Base-by-base conservation (phyloP, 2,113 vertebrate genomes). In the Chaetodon trifascialis region DNA sequence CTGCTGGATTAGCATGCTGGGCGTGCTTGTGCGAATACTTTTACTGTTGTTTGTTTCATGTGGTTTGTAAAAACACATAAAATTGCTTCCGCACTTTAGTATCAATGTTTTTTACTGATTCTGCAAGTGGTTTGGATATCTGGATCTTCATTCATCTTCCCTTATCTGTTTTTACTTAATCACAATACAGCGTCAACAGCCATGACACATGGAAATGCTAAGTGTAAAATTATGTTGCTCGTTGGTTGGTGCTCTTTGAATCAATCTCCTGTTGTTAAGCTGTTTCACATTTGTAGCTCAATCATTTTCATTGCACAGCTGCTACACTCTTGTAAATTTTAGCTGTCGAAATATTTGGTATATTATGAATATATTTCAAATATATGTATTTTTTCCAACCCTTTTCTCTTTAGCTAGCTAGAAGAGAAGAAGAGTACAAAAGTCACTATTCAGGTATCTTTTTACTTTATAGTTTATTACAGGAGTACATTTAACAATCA, bases 401-500 rank as follows among this genome's bases (percentile, higher is more conserved):
- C 7, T 42, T 9, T 10, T 65, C 25, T 25, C 14, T 38, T 30
- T 30, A 30, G 30, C 30, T n/a, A 40, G 12, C 10, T 25, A 1
- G 9, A 38, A 23, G 9, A 38, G 64, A 4, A 1, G 17, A 16
- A 16, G 42, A 44, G 15, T 21, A 67, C 42, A 42, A 21, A 71
- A 74, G 11, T 46, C 44, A 74, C n/a, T 19, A 7, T 25, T 16
- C 55, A 21, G 17, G 25, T 59, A 44, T 88, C 4, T 80, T 92
- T 91, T 94, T 93, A 90, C 86, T 95, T 89, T 95, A 94, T 93
- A 86, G 66, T 97, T 97, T 97, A 95, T 97, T 96, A 96, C 83
- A 94, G 95, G 96, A 96, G 92, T 91, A 93, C 95, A 97, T 94
- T 95, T 93, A 96, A 95, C 95, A 94, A 95, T 96, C 96, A 96